Base-by-base conservation (phyloP, 2,888 invertebrate genomes). In the Germaria angustata region DNA sequence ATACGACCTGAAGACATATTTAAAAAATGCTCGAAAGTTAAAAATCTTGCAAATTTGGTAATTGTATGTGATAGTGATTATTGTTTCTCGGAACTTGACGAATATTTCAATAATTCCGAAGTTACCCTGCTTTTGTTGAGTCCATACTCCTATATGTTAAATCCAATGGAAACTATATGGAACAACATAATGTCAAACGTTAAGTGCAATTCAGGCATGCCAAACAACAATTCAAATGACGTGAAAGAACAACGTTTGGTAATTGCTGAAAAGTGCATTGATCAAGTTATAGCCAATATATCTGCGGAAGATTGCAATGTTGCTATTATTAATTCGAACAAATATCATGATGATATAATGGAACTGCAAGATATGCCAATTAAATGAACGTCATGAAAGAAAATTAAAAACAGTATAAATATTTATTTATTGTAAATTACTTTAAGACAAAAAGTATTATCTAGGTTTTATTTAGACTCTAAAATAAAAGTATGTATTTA, bases 1-100 rank as follows among this genome's bases (percentile, higher is more conserved):
- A 59, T 82, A 9, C 75, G 63, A 61, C 82, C 82, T 0, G 79
- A 71, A 13, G 66, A 71, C 41, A 82, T 82, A 39, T 79, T 82
- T 22, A 82, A 61, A 71, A 34, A 17, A 8, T 68, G 24, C 41
- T 1, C 51, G 3, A 53, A 51, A 22, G 20, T 2, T n/a, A 69
- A 71, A 66, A 75, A 66, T 72, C 39, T 76, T 11, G 39, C 75
- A 61, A 82, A 76, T 61, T 66, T 82, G 32, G 82, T 82, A 44
- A 82, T 82, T 46, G 82, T 82, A 17, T 82, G 82, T 71, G 82
- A 82, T 82, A 82, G 79, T 66, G 82, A 82, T 71, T 79, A 79
- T 71, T 82, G 79, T 24, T 82, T 82, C 15, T 82, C 82, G 2
- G 82, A 82, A 41, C 75, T 82, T 11, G 82, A 82, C 66, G 82